Base-by-base conservation (phyloP, 1,140 invertebrate genomes). In the Microplitis mediator region DNA sequence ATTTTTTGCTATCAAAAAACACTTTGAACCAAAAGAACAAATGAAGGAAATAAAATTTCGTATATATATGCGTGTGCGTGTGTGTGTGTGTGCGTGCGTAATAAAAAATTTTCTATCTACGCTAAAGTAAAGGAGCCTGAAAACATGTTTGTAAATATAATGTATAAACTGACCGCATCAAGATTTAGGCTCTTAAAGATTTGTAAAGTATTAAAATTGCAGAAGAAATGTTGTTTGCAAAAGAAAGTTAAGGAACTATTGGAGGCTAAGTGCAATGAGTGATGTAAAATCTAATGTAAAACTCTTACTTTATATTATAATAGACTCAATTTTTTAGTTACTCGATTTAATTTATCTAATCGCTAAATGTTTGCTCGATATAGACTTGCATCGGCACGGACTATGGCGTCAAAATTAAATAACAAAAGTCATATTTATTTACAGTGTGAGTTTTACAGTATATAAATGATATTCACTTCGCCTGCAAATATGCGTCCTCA, bases 121-220 rank as follows among this genome's bases (percentile, higher is more conserved):
- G 45, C 65, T 11, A 45, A 45, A 45, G 6, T 45, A 9, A 11
- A 69, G 60, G 32, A 65, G 45, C 64, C 69, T 75, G 79, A 78
- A 78, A 80, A 81, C 80, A 77, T 72, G 23, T 23, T 9, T 45
- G 39, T 45, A 45, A 45, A 45, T 45, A 45, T 45, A 45, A 45
- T 45, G 39, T 45, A 45, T 45, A 45, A 45, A 45, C 39, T 45
- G 81, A 83, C 80, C 81, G 78, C 80, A 54, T 36, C 6, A 51
- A 51, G 11, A 81, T 80, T 80, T 79, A 77, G 81, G 79, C 84
- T 69, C 60, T 62, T 16, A 23, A 23, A 31, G 23, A 34, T 54
- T 69, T 36, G n/a, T 68, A 70, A 66, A 84, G 81, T 84, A 82
- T 83, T 81, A 79, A 61, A 75, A 74, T 77, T 77, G 70, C 69